These are phyloP conservation scores for Oreochromis aureus DNA, from an alignment of 2,113 vertebrate genomes.

Conservation along the genomic window DNA sequence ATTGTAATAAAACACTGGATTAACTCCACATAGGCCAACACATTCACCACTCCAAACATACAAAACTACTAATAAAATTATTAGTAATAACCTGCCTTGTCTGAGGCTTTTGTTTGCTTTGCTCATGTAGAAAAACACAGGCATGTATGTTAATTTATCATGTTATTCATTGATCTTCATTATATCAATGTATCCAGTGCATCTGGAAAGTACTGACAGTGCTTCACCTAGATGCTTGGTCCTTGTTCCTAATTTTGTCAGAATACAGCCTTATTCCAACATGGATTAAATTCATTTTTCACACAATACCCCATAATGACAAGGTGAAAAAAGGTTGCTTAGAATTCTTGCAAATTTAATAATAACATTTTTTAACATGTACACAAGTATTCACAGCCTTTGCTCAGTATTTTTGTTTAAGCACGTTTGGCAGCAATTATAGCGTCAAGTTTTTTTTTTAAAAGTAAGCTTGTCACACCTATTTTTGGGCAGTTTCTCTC, in stretches of 20 bases:
- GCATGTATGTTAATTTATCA: neutral
- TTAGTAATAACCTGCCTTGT: neutral
- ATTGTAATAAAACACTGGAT: neutral
- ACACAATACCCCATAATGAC: neutral
- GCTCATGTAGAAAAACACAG: neutral
- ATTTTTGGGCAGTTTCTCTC: neutral
- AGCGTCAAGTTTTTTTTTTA: neutral
- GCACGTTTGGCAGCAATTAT: neutral
- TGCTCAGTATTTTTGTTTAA: neutral
- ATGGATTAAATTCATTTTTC: neutral
- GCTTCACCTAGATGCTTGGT: neutral
- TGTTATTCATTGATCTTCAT: neutral
- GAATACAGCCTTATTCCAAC: neutral
- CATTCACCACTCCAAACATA: neutral
- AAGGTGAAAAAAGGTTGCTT: neutral
- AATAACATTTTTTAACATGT: neutral
- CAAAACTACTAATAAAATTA: neutral
- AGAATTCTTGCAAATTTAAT: neutral
- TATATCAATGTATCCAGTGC: neutral
- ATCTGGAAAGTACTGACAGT: neutral
- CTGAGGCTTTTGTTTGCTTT: neutral
- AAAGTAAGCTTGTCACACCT: neutral
- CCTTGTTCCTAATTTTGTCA: neutral
- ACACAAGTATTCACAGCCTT: neutral
- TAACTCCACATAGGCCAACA: neutral